Evolutionary conservation across 2,113 vertebrate genomes (phyloP), one percentile per base, ranked within the genome.

Genomic region (Coracopsis vasa): DNA sequence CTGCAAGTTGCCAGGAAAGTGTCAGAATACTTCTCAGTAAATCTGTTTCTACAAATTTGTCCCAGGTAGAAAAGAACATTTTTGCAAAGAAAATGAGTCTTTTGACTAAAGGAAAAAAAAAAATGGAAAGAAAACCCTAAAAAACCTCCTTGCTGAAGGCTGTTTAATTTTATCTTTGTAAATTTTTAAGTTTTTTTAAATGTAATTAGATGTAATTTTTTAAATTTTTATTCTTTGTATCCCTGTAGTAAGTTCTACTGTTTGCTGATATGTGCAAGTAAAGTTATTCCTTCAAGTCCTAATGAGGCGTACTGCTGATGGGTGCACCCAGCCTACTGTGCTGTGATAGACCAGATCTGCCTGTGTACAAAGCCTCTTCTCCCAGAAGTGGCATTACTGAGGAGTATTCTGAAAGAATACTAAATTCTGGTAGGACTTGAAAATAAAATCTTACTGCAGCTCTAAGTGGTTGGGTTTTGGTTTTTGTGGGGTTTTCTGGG

Each of bases 1-100:
- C 37, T 86, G 72, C 61, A 78, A 73, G 58, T 93, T 97, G 95
- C 92, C 90, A 96, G 80, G 60, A 95, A 97, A 96, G 58, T 94
- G 96, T 94, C 96, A 96, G 84, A 93, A 94, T 92, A 75, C 42
- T 88, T 94, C 73, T 95, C 86, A 74, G 88, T 93, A 89, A 88
- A 92, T 88, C 88, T 94, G 60, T 92, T 96, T 94, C 62, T 95
- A 86, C 65, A 92, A 79, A 88, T 95, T 95, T 86, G n/a, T 94
- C 77, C 66, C 88, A 96, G 92, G 94, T 96, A 95, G 44, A 83
- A 96, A 72, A 82, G 80, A 69, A 79, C 33, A 85, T 27, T 75
- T 84, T 90, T 95, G 54, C 51, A 58, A 93, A 83, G 45, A 92
- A 93, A 90, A 93, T 64, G 3, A 60, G 41, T 67, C 82, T 74